Base-by-base conservation (phyloP, 2,797 vertebrate species). In the Emydoidea blandingii region DNA sequence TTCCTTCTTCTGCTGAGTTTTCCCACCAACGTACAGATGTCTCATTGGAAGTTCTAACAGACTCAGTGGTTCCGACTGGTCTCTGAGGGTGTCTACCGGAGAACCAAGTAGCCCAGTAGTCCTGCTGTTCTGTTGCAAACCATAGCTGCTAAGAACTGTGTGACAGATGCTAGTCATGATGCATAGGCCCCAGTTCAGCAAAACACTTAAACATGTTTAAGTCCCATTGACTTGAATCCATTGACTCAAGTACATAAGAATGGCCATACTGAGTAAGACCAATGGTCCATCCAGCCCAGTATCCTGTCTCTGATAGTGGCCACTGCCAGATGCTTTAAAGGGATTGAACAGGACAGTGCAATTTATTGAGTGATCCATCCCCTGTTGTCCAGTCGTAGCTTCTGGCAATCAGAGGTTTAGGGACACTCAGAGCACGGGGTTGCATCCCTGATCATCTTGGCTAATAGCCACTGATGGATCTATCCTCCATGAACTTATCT, bases 121-220 rank as follows among this genome's bases (percentile, higher is more conserved):
- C 90, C 18, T 1, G 21, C 72, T 62, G 2, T 3, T 83, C 47
- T 19, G 76, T 74, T 93, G 62, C 82, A 54, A 5, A 21, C 5
- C 8, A 44, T 31, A 1, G 0, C n/a, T 41, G 57, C 72, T 34
- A 79, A 68, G 50, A 50, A 62, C 50, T 6, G 1, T 16, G 37
- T 49, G 6, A 31, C 0, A 19, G 44, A 29, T 9, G 7, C 2
- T 0, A 0, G 25, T 79, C 11, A 44, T 41, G 11, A 12, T 44
- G 54, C 8, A n/a, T n/a, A n/a, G 5, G n/a, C 47, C 16, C 3
- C 6, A 0, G 0, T 80, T 16, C 81, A 49, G 25, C 23, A 6
- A 41, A n/a, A 37, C 1, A 0, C 62, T 59, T 49, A 78, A 49
- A 29, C 14, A 9, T 49, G 25, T 47, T 11, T 12, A 65, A n/a